Evolutionary conservation across 2,888 invertebrate species (phyloP), one percentile per base, ranked within the genome.

Genomic region (Xanthostigma xanthostigma): DNA sequence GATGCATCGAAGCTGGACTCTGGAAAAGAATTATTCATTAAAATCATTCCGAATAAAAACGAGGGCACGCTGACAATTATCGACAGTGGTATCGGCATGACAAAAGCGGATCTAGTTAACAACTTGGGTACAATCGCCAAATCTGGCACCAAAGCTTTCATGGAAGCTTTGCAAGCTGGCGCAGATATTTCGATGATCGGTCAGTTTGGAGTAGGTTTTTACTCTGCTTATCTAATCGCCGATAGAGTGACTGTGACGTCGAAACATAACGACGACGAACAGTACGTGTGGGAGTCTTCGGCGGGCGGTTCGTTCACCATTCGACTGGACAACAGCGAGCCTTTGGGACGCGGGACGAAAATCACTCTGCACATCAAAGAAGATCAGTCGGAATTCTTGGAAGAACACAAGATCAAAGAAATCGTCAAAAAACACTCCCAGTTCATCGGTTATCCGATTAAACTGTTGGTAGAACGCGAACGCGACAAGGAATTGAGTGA

Each of bases 151-250:
- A 94, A 94, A 69, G 93, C 94, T 3, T 95, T 96, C 73, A 95
- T 96, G 95, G 95, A 96, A 68, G 95, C 95, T 49, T 76, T 95
- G 48, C 89, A 91, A 65, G 93, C 94, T 54, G 95, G 94, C 54
- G 94, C 94, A 46, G 95, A 95, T 61, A 95, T 95, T 59, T 90
- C 90, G 56, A 96, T 96, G 94, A 96, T 96, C 66, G 95, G 95
- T 68, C 94, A 95, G 72, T 95, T 95, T 68, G 94, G 94, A 76
- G 95, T 95, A 55, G 95, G 95, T 69, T 95, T 95, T 79, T 95
- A 95, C 71, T 95, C 94, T 0, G 91, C 93, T 49, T 95, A 94
- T 69, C 71, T 95, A 54, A 79, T 95, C 44, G 93, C 94, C 17
- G 94, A 95, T 67, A 76, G 78, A 60, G 91, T 92, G 9, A 81